Evolutionary conservation across 2,888 invertebrate genomes (phyloP).

Genomic region (Kuschelorhynchus macadamiae): DNA sequence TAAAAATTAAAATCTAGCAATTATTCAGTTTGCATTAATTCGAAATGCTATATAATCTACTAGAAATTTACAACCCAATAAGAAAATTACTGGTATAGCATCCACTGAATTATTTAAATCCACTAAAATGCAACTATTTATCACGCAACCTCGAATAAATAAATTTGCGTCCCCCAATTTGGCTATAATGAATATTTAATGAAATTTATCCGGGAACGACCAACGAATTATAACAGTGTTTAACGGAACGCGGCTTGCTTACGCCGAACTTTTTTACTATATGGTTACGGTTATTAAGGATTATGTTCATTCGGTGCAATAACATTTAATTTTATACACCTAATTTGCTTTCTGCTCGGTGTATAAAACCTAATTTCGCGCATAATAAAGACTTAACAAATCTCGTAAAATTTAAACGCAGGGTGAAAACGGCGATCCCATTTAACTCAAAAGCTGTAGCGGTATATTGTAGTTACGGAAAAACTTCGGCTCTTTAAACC

Average conservation of each 20-base stretch:
- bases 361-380: constrained; percentile 42
- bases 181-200: constrained; percentile 3
- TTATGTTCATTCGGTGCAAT: constrained; percentile 30
- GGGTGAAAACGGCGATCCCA: constrained; percentile 34
- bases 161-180: too few relatives aligned
- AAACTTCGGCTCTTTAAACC: too few relatives aligned
- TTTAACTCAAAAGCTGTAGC: constrained; percentile 22
- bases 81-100: too few relatives aligned
- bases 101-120: too few relatives aligned
- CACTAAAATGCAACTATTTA: too few relatives aligned
- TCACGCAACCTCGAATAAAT: too few relatives aligned
- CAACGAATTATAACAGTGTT: constrained; percentile 2
- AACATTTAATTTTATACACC: constrained; percentile 45
- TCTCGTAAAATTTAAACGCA: constrained; percentile 41
- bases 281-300: constrained; percentile 22
- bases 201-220: not conserved
- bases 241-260: not conserved
- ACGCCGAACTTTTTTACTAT: not conserved
- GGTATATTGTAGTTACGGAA: too few relatives aligned
- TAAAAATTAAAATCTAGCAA: too few relatives aligned
- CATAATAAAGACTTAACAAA: constrained; percentile 44
- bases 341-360: constrained; percentile 37
- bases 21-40: too few relatives aligned
- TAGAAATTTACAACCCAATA: too few relatives aligned
- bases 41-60: too few relatives aligned